Evolutionary conservation across 2,888 invertebrate genomes (phyloP), one percentile per base, ranked within the genome.

Genomic region (Achlya flavicornis): DNA sequence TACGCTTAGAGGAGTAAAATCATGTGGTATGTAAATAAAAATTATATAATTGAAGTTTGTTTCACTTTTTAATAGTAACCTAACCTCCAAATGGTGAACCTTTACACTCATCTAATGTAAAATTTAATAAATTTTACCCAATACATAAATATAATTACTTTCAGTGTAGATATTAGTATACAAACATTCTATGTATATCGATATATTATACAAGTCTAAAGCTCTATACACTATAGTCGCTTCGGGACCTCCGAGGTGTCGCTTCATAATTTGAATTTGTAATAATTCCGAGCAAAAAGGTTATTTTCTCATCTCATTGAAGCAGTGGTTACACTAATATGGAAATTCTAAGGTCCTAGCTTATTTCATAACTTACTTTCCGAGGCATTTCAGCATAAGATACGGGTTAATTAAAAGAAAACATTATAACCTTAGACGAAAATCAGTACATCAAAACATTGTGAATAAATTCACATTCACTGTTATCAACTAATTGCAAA

Each of bases 91-190:
- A 53, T n/a, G 53, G 53, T 19, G 53, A 53, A 53, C 53, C 53
- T 53, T 53, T 53, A 53, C 53, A 53, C 53, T 53, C 16, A 53
- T 53, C 10, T 53, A 53, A 33, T 58, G 33, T 35, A 58, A 14
- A 33, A 35, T 12, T 16, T 19, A 32, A 33, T 33, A 10, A 33
- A 35, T 32, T 14, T 58, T 35, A 35, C 32, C 35, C 53, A 53
- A 19, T 53, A 63, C 35, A 59, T 58, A 63, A 59, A 59, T 58
- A 58, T 46, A 63, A 63, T 46, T 58, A 63, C 57, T 57, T 43
- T 53, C 53, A 53, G 16, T 53, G 53, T 53, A 53, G 16, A 57
- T 53, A 58, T 48, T 48, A 46, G 48, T 63, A 59, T 46, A 63
- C 46, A 59, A 58, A 59, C 41, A 12, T 41, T 12, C 41, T 48